Evolutionary conservation across 1,140 invertebrate genomes (phyloP).

Genomic region (Hyphantria cunea): DNA sequence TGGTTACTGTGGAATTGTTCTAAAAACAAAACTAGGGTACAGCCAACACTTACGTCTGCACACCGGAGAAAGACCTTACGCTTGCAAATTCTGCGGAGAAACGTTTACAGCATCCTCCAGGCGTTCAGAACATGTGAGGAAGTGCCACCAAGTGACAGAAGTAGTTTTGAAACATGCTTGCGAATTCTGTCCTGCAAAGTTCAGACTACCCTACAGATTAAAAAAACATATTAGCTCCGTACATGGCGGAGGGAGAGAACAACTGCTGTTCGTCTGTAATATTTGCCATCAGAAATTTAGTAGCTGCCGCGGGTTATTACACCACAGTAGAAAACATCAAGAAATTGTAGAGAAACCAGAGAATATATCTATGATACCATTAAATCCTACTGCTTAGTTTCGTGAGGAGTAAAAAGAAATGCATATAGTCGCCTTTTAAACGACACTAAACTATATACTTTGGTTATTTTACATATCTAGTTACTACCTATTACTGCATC

Average conservation of each 20-base stretch:
- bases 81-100: constrained; percentile 57
- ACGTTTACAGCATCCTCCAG: constrained; percentile 62
- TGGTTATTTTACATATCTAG: no score
- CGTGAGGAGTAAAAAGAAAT: no score
- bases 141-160: constrained; percentile 43
- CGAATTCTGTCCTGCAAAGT: constrained; percentile 54
- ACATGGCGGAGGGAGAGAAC: constrained; percentile 38
- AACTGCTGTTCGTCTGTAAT: constrained; percentile 43
- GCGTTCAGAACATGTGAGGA: constrained; percentile 63
- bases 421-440: no score
- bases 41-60: constrained; percentile 61
- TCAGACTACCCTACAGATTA: constrained; percentile 52
- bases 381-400: no score
- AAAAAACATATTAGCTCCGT: constrained; percentile 52
- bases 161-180: constrained; percentile 54
- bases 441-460: no score
- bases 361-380: no score
- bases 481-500: no score
- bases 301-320: constrained; percentile 51
- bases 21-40: constrained; percentile 58
- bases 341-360: constrained; percentile 7
- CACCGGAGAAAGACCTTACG: constrained; percentile 64
- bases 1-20: constrained; percentile 51
- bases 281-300: constrained; percentile 54
- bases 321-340: constrained; percentile 58